Conservation (phyloP, 2,888 invertebrate genomes). For the Lasioglossum pauxillum region DNA sequence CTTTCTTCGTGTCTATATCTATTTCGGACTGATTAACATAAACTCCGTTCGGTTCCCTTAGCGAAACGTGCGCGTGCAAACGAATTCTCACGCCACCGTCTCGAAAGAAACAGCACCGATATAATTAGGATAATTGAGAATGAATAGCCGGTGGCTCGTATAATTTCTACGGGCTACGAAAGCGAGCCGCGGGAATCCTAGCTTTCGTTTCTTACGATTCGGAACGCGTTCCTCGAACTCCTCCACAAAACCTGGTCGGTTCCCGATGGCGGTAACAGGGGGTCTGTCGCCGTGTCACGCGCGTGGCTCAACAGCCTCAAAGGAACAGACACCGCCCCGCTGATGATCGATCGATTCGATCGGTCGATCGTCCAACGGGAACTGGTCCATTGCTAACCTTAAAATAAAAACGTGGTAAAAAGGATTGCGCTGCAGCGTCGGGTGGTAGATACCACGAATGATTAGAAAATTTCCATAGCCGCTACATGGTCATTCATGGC, state of each 20-base stretch:
- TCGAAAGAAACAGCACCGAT: conserved; percentile 9
- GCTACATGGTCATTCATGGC: too few species aligned
- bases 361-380: not conserved
- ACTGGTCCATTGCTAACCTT: too few species aligned
- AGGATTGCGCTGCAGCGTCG: too few species aligned
- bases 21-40: conserved; percentile 30
- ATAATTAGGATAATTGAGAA: conserved; percentile 47
- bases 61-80: not conserved
- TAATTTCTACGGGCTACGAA: conserved; percentile 9
- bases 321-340: not conserved
- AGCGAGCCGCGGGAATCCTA: not conserved
- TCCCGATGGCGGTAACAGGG: not conserved
- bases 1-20: too few species aligned
- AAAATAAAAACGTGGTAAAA: too few species aligned
- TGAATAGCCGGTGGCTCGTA: conserved; percentile 10
- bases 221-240: not conserved
- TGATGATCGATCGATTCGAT: conserved; percentile 14
- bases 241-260: not conserved
- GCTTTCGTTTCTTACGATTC: conserved; percentile 19
- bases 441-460: too few species aligned
- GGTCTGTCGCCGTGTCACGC: not conserved
- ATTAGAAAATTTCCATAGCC: too few species aligned
- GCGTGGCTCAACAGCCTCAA: not conserved
- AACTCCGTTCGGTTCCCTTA: not conserved
- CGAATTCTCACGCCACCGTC: conserved; percentile 13